Evolutionary conservation across 1,140 invertebrate species (phyloP), one percentile per base, ranked within the genome.

Genomic region (Gyrodactylus salaris): DNA sequence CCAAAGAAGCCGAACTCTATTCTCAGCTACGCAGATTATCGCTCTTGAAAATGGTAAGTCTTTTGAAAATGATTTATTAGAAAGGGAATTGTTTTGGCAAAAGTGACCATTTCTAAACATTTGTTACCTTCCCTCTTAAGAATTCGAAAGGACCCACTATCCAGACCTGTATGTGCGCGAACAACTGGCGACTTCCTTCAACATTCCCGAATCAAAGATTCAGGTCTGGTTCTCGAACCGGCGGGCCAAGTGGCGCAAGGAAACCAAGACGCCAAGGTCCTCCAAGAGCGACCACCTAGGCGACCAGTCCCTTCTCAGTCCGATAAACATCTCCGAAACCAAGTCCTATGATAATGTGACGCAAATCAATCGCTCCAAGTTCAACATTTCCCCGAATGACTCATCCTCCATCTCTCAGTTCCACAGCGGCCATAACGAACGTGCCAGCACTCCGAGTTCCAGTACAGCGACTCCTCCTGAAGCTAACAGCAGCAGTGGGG

Each of bases 141-240:
- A 97, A 85, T 98, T 98, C 84, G 92, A 97, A 84, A 84, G 91
- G 81, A 96, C 93, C 73, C 93, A 98, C 84, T 98, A 98, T 83
- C 94, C 94, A 76, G 94, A 98, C 83, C 93, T 97, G 70, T 97
- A 96, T 84, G 91, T 92, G 74, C 84, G 94, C 78, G 94, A 98
- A 82, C 84, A 90, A 79, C 85, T 98, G 78, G 93, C 94, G 75
- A 89, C 89, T 82, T 96, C 94, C 85, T 96, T 97, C 80, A 89
- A 89, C 83, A 86, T 98, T 81, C 91, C 92, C 78, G 94, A 99
- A 86, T 92, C 93, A 81, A 86, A 93, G 85, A 97, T 99, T 85
- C 94, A 92, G 88, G 89, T 93, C 26, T 97, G 93, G 92, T 98
- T 96, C 83, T 93, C 89, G 69, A 97, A 97, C 82, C 86, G 93